Conservation (phyloP, 2,888 invertebrate species). For the Trimorus sp. region DNA sequence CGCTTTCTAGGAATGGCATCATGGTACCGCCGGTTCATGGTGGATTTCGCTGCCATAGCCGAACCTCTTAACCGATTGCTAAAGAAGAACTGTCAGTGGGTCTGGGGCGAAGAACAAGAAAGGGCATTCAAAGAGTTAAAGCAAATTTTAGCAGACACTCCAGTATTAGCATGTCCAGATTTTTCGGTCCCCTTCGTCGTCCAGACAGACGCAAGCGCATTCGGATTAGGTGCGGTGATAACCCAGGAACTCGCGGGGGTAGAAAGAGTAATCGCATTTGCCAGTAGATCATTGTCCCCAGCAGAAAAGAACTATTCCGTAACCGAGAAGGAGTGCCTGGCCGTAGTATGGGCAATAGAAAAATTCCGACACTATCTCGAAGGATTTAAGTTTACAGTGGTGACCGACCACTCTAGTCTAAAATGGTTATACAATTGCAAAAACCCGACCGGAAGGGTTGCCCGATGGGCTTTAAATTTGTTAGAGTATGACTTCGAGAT, state of each 20-base stretch:
- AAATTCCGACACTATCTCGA: slow-evolving; percentile 63
- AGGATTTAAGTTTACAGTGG: slow-evolving; percentile 62
- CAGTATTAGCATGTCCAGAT: neutral
- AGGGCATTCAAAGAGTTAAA: slow-evolving; percentile 3
- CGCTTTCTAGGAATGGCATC: slow-evolving; percentile 68
- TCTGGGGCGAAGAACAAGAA: neutral
- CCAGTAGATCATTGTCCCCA: slow-evolving; percentile 55
- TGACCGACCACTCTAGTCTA: slow-evolving; percentile 67
- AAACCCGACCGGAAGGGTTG: slow-evolving; percentile 63
- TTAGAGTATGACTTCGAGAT: neutral
- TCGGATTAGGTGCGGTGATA: slow-evolving; percentile 64
- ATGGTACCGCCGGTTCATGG: slow-evolving; percentile 20
- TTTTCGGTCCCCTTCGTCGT: neutral
- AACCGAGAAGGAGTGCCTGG: too few relatives aligned
- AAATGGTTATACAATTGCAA: slow-evolving; percentile 64
- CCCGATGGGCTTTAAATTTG: slow-evolving; percentile 23
- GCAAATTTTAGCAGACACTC: neutral
- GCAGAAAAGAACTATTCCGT: slow-evolving; percentile 62
- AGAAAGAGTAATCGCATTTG: slow-evolving; percentile 67
- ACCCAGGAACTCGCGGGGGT: slow-evolving; percentile 59
- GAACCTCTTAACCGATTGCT: neutral
- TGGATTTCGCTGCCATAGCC: neutral
- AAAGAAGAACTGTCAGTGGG: slow-evolving; percentile 20
- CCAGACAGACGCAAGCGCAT: slow-evolving; percentile 15
- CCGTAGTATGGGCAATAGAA: too few relatives aligned